These are phyloP conservation scores for Crenichthys baileyi DNA, from an alignment of 2,797 vertebrate species.

Conservation along the genomic window DNA sequence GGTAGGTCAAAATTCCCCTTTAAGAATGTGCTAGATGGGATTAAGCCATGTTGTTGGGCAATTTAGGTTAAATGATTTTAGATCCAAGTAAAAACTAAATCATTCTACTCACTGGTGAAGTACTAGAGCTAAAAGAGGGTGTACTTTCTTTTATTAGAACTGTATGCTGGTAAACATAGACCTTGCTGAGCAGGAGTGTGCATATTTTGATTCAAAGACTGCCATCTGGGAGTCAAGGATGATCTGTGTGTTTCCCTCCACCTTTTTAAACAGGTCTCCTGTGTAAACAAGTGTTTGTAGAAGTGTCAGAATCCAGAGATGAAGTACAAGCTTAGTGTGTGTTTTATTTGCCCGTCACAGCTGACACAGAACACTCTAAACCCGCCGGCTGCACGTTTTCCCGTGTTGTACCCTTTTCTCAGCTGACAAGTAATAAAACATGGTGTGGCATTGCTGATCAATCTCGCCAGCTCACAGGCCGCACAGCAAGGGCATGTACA, in stretches of 20 bases:
- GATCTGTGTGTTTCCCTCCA: slow-evolving; percentile 56
- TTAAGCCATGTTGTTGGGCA: not conserved
- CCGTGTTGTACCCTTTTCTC: slow-evolving; percentile 59
- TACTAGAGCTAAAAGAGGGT: not conserved
- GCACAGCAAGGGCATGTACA: slow-evolving; percentile 97
- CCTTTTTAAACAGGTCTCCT: slow-evolving; percentile 58
- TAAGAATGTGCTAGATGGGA: not conserved
- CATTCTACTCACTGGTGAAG: not conserved
- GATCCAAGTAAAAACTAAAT: not conserved
- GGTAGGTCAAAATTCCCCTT: not conserved
- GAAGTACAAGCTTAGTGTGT: not conserved
- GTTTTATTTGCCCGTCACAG: slow-evolving; percentile 31
- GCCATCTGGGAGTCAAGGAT: slow-evolving; percentile 49
- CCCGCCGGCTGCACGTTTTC: slow-evolving; percentile 26
- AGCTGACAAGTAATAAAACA: slow-evolving; percentile 91
- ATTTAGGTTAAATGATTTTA: not conserved
- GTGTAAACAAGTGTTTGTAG: slow-evolving; percentile 41
- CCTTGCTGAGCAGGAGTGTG: slow-evolving; percentile 34
- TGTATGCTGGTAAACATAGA: slow-evolving; percentile 7
- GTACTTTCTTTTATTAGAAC: not conserved
- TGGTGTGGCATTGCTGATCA: slow-evolving; percentile 92
- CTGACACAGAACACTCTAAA: slow-evolving; percentile 11
- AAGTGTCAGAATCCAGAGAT: slow-evolving; percentile 38
- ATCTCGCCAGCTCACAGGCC: slow-evolving; percentile 90
- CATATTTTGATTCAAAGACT: slow-evolving; percentile 30